phyloP scores from a whole-genome alignment of 2,113 vertebrate genomes.

The Syngnathoides biaculeatus region DNA sequence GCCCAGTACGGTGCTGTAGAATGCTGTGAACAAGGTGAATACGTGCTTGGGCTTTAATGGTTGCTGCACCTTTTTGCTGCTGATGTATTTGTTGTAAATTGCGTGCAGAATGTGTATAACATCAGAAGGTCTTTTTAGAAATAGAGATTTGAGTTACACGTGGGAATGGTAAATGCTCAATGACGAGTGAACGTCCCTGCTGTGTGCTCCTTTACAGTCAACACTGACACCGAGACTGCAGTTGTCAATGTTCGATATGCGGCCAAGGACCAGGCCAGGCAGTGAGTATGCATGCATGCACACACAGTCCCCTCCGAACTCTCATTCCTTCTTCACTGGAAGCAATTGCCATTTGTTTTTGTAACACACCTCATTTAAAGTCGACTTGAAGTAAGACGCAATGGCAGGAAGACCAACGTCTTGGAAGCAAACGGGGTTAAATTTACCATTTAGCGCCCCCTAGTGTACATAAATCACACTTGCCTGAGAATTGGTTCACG shows the following conservation, averaged over 20 bases:
- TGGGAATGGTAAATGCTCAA: background rate
- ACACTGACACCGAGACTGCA: conserved; percentile 96
- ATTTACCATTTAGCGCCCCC: conserved; percentile 60
- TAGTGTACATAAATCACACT: conserved; percentile 50
- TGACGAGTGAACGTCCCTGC: conserved; percentile 23
- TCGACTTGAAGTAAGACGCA: background rate
- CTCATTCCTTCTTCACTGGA: background rate
- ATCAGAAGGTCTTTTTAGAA: background rate
- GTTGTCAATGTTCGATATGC: conserved; percentile 96
- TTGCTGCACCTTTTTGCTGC: background rate
- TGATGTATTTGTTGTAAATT: background rate
- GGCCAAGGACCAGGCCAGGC: conserved; percentile 94
- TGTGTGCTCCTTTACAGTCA: conserved; percentile 75
- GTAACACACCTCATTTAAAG: background rate
- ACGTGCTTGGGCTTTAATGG: background rate
- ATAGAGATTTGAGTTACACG: background rate
- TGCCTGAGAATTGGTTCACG: background rate
- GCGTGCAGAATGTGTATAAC: background rate
- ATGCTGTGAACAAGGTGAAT: conserved; percentile 70
- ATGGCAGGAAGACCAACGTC: background rate
- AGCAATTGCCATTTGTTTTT: background rate
- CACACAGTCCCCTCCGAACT: background rate
- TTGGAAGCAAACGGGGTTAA: conserved; percentile 27
- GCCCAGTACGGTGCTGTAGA: conserved; percentile 67
- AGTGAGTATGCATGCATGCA: conserved; percentile 77